These are phyloP conservation scores for Ricordea florida DNA, from an alignment of 92 coral and sea anemone genomes.

Conservation along the genomic window DNA sequence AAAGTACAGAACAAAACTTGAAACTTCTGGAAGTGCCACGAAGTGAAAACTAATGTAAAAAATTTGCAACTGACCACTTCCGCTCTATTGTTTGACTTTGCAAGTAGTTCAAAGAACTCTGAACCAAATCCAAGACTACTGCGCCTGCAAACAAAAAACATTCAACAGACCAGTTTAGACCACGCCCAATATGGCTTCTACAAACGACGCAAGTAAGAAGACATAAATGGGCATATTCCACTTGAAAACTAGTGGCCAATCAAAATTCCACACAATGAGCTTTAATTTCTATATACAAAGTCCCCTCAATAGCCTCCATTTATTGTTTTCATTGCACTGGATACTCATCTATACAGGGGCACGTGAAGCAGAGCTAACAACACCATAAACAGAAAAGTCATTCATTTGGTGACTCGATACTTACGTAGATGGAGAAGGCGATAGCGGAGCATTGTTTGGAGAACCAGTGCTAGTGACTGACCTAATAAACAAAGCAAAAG, in stretches of 20 bases:
- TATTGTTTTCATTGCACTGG: no score
- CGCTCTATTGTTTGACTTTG: constrained; percentile 61
- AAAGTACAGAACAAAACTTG: no score
- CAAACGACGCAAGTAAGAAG: neutral
- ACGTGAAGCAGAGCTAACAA: no score
- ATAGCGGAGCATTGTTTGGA: neutral
- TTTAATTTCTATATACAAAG: no score
- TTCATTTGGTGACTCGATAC: neutral
- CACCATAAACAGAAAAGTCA: neutral
- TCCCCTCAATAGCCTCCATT: neutral
- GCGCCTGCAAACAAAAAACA: constrained; percentile 29
- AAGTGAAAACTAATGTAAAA: neutral
- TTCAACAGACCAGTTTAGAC: neutral
- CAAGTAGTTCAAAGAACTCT: constrained; percentile 74
- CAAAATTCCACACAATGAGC: no score
- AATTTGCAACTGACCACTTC: constrained; percentile 24
- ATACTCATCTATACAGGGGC: no score
- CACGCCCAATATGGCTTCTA: no score
- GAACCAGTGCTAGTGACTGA: neutral
- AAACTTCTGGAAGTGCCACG: no score
- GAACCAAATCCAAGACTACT: constrained; percentile 68
- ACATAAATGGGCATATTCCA: neutral
- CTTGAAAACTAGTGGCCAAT: neutral
- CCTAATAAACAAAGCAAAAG: neutral
- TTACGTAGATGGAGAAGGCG: constrained; percentile 34